phyloP scores from a whole-genome alignment of 1,140 invertebrate species.

The Drosophila mojavensis region DNA sequence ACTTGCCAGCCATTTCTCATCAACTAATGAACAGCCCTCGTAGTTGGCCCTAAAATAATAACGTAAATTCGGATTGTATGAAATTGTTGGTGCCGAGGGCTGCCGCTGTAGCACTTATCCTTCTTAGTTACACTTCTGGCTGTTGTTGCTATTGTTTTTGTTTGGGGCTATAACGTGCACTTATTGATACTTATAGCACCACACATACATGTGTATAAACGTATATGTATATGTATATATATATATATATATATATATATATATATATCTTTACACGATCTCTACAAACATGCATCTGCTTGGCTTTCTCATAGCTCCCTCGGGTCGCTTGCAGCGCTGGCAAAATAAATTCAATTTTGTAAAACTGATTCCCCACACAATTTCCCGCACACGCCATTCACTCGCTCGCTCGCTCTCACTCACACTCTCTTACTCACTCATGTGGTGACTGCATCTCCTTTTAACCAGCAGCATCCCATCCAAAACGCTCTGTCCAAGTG shows the following conservation, averaged over 20 bases:
- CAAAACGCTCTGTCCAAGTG: conserved; percentile 14
- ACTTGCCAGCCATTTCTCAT: not conserved
- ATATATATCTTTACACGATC: conserved; percentile 30
- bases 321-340: conserved; percentile 60
- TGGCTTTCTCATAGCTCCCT: conserved; percentile 58
- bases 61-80: conserved; percentile 65
- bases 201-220: conserved; percentile 21
- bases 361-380: conserved; percentile 82
- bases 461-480: not conserved
- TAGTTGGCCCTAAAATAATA: conserved; percentile 64
- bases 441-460: not conserved
- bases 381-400: conserved; percentile 52
- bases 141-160: conserved; percentile 42
- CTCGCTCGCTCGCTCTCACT: not conserved
- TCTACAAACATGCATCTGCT: conserved; percentile 36
- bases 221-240: conserved; percentile 22
- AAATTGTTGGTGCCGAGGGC: conserved; percentile 22
- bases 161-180: conserved; percentile 54
- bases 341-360: conserved; percentile 81
- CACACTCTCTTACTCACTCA: not conserved
- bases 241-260: conserved; percentile 17
- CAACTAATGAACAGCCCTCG: conserved; percentile 24
- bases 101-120: conserved; percentile 64
- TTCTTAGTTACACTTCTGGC: conserved; percentile 77
- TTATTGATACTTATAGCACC: conserved; percentile 80